These are phyloP conservation scores for Ectemnius continuus DNA, from an alignment of 2,888 invertebrate species.

Conservation along the genomic window DNA sequence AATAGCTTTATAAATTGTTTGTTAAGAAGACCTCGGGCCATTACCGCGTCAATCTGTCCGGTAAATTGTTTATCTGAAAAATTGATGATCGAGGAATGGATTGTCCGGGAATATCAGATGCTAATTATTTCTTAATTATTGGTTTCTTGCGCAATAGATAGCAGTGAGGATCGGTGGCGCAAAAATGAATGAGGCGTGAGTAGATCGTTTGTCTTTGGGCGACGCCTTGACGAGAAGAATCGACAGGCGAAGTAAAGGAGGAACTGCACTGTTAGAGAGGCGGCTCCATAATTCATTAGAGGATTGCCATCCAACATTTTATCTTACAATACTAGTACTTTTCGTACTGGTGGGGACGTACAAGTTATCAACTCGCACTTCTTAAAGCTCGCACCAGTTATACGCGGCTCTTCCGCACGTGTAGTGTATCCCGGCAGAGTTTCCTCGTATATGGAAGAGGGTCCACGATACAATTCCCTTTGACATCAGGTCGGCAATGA, in stretches of 20 bases:
- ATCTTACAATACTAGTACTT: constrained; percentile 38
- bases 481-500: constrained; percentile 27
- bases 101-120: no score
- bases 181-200: no score
- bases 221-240: not conserved
- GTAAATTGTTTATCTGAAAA: no score
- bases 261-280: constrained; percentile 11
- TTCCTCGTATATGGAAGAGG: constrained; percentile 13
- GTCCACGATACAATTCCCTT: not conserved
- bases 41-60: no score
- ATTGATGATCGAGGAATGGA: no score
- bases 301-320: constrained; percentile 35
- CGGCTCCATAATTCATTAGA: constrained; percentile 19
- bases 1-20: constrained; percentile 6
- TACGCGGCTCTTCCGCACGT: constrained; percentile 29
- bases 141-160: no score
- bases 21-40: no score
- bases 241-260: constrained; percentile 30
- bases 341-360: constrained; percentile 51
- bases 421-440: constrained; percentile 22
- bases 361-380: constrained; percentile 44
- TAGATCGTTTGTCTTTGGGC: no score
- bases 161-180: no score
- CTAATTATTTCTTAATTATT: no score
- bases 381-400: constrained; percentile 37